Conservation (phyloP, 2,888 invertebrate genomes). For the Coecobrya sp. region DNA sequence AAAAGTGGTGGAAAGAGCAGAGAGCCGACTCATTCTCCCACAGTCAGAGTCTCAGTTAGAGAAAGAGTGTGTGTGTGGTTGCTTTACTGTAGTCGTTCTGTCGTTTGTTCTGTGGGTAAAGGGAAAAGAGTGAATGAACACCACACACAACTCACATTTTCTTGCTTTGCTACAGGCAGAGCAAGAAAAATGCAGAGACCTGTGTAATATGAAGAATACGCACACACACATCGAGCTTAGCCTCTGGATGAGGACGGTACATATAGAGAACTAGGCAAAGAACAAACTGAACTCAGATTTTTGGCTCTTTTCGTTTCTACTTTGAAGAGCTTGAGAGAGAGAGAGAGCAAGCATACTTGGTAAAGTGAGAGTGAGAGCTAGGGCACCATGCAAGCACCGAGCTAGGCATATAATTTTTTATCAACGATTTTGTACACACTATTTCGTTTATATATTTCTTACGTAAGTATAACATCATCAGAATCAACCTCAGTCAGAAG, state of each 20-base stretch:
- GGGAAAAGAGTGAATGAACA: conserved; percentile 60
- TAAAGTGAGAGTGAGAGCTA: background rate
- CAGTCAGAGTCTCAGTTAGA: conserved; percentile 3
- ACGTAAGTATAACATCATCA: background rate
- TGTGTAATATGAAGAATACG: conserved; percentile 21
- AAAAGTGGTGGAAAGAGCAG: background rate
- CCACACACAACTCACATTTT: conserved; percentile 22
- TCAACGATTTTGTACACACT: background rate
- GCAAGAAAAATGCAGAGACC: background rate
- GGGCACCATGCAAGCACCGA: background rate
- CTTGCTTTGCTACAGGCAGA: conserved; percentile 43
- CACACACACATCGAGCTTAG: conserved; percentile 4
- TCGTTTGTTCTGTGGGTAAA: background rate
- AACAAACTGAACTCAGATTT: conserved; percentile 29
- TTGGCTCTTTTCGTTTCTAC: conserved; percentile 29
- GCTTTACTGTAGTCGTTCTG: conserved; percentile 1
- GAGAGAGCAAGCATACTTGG: background rate
- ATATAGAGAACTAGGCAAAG: background rate
- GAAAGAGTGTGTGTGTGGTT: conserved; percentile 21
- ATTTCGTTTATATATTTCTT: background rate
- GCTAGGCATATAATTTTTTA: background rate
- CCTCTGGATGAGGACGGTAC: conserved; percentile 5
- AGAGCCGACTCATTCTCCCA: conserved; percentile 42
- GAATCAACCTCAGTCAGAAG: conserved; percentile 49
- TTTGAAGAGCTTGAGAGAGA: background rate